Evolutionary conservation across 2,888 invertebrate genomes (phyloP).

Genomic region (Sinotaia quadrata): DNA sequence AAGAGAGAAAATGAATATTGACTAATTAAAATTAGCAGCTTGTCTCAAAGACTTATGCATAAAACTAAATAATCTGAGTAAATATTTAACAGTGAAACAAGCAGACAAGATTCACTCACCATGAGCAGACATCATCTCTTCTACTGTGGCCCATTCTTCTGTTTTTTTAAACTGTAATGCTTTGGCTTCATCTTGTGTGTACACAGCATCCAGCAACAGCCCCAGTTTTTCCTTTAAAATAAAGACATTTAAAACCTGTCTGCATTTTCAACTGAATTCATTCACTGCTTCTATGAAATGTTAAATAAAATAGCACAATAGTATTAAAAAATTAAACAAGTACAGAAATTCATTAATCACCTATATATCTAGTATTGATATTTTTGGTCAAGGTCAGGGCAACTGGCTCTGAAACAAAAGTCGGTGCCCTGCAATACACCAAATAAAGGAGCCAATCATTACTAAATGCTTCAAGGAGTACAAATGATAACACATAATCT

Average conservation of each 20-base stretch:
- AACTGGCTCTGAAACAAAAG: no score
- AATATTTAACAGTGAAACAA: not conserved
- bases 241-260: not conserved
- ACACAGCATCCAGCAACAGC: constrained; percentile 84
- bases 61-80: not conserved
- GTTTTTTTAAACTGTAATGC: constrained; percentile 84
- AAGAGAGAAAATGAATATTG: constrained; percentile 3
- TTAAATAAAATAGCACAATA: no score
- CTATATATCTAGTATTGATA: no score
- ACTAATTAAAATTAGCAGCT: not conserved
- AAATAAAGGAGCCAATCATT: no score
- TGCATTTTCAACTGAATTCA: not conserved
- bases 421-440: no score
- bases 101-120: constrained; percentile 55
- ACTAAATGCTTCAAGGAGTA: no score
- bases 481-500: no score
- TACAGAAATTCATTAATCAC: no score
- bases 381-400: no score
- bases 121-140: constrained; percentile 73
- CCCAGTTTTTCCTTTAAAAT: constrained; percentile 79
- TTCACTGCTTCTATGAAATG: no score
- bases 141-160: constrained; percentile 88
- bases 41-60: not conserved
- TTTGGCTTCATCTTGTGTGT: constrained; percentile 79
- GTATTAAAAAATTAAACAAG: no score